A percentile compares a stretch with the other conserved stretches of the same genome.
These are phyloP conservation scores for Ageneiosus marmoratus DNA, from an alignment of 2,113 vertebrate species.

Conservation along the genomic window DNA sequence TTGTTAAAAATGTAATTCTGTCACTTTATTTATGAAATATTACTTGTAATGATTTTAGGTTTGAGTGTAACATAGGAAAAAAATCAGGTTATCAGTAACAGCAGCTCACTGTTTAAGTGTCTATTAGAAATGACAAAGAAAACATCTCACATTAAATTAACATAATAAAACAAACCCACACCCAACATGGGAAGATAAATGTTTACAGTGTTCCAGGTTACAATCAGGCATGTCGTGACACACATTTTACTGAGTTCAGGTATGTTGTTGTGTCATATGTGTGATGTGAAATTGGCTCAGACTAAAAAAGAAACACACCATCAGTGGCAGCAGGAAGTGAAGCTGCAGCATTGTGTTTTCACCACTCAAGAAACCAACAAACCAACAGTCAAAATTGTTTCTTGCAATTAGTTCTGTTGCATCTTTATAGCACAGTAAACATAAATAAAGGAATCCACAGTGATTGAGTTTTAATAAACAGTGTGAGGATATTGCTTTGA, in stretches of 20 bases:
- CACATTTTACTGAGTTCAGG: background rate
- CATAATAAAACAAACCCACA: background rate
- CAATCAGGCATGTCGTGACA: background rate
- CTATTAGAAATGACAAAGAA: background rate
- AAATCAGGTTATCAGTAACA: background rate
- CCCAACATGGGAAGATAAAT: background rate
- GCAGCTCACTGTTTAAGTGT: background rate
- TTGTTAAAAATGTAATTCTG: background rate
- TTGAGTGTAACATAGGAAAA: background rate
- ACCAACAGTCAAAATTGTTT: background rate
- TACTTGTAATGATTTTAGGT: background rate
- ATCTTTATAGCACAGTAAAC: background rate
- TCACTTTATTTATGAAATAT: constrained; percentile 19
- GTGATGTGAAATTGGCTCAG: background rate
- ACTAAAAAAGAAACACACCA: background rate
- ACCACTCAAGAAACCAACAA: background rate
- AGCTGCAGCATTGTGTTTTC: background rate
- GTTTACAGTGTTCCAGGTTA: background rate
- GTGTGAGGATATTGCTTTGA: background rate
- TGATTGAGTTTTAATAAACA: background rate
- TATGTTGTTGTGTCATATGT: background rate
- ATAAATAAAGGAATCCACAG: background rate
- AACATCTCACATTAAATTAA: background rate
- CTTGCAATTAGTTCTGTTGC: background rate
- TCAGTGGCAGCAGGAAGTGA: background rate